Base-by-base conservation (phyloP, 2,888 invertebrate species). In the Enchytraeus crypticus region DNA sequence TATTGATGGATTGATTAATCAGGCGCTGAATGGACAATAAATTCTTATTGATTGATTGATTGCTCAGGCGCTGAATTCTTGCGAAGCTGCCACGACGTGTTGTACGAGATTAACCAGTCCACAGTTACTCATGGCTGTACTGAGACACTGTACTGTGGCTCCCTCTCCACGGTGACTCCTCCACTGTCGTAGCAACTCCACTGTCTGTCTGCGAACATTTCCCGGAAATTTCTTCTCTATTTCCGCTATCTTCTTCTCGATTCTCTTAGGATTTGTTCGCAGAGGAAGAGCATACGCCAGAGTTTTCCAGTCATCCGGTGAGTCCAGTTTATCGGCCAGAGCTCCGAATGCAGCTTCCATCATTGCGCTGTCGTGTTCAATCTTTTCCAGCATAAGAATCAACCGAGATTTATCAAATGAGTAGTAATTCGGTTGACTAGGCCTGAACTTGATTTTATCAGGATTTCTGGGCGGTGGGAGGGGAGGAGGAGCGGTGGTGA, bases 51-150 rank as follows among this genome's bases (percentile, higher is more conserved):
- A n/a, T n/a, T n/a, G n/a, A n/a, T n/a, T n/a, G n/a, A n/a, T n/a
- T n/a, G n/a, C n/a, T n/a, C n/a, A n/a, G n/a, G n/a, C n/a, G n/a
- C n/a, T n/a, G n/a, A n/a, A 60, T 32, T 57, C 57, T 30, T 34
- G n/a, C 1, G 21, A 53, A 4, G 62, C 59, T 8, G 27, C 29
- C 26, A 58, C 57, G 18, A 62, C 62, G 21, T 54, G 51, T 8
- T 65, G 49, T 1, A 64, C 60, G 46, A 56, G 62, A 21, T 69
- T 65, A 49, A 64, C 64, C 27, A 69, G 45, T 4, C 57, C 59
- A 46, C 66, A 65, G 51, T 64, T 66, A 23, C 62, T 55, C 53
- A 69, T 43, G n/a, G 67, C 69, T 5, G 55, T 46, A 14, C 66
- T 57, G 11, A 69, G 53, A 11, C 29, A 45, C 34, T 68, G 62